Evolutionary conservation across 2,888 invertebrate genomes (phyloP).

Genomic region (Chaetogeoica ovagalla): DNA sequence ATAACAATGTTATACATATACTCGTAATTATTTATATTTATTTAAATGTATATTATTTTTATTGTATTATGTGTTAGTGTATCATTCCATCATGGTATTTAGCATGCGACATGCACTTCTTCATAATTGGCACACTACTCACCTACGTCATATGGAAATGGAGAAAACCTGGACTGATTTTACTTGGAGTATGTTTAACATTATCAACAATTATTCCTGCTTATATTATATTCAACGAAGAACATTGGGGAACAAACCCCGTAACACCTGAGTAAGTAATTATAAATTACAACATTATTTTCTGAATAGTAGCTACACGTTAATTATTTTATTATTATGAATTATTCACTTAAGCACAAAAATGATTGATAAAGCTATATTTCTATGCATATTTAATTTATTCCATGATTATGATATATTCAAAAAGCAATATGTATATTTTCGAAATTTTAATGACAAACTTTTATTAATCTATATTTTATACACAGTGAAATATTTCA

Average conservation of each 20-base stretch:
- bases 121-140: conserved; percentile 54
- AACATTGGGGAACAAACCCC: conserved; percentile 18
- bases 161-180: conserved; percentile 48
- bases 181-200: conserved; percentile 49
- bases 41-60: background rate
- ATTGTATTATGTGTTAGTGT: conserved; percentile 54
- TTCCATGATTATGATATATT: no score
- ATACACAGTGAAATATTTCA: no score
- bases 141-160: conserved; percentile 55
- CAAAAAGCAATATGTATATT: no score
- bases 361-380: background rate
- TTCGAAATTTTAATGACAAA: no score
- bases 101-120: conserved; percentile 57
- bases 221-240: conserved; percentile 43
- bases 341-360: background rate
- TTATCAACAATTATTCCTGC: conserved; percentile 54
- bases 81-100: conserved; percentile 57
- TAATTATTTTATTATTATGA: background rate
- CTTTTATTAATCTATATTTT: no score
- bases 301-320: background rate
- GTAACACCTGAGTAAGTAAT: background rate
- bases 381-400: no score
- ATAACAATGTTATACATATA: no score
- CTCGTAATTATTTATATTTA: background rate
- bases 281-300: background rate